phyloP scores from a whole-genome alignment of 2,888 invertebrate genomes.

The Axea sp. region DNA sequence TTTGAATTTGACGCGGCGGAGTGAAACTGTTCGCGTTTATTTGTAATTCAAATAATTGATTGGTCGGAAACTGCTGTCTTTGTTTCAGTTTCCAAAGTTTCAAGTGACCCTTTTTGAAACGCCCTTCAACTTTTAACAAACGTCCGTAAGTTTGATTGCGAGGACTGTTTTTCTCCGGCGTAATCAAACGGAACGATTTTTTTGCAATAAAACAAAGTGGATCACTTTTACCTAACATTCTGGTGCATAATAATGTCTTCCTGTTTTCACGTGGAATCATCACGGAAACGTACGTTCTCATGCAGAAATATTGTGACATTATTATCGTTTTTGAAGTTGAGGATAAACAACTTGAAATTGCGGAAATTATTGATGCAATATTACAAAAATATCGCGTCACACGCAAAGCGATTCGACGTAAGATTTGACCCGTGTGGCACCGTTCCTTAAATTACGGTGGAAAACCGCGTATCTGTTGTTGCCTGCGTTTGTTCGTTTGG shows the following conservation, averaged over 20 bases:
- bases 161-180: neutral
- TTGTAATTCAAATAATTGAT: constrained; percentile 43
- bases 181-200: constrained; percentile 12
- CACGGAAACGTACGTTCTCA: constrained; percentile 6
- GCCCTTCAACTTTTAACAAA: constrained; percentile 38
- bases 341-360: constrained; percentile 1
- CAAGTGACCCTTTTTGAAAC: constrained; percentile 8
- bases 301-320: constrained; percentile 7
- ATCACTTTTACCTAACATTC: constrained; percentile 3
- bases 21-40: constrained; percentile 12
- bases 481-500: no score
- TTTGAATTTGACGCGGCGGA: neutral
- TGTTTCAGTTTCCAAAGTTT: constrained; percentile 21
- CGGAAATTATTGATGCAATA: constrained; percentile 8
- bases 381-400: neutral
- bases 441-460: neutral
- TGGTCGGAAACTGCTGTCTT: constrained; percentile 20
- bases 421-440: neutral
- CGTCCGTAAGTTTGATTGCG: constrained; percentile 14
- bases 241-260: neutral
- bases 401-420: neutral
- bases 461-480: no score
- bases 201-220: neutral
- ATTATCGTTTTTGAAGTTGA: constrained; percentile 10
- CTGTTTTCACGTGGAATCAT: constrained; percentile 1